Base-by-base conservation (phyloP, 2,797 vertebrate genomes). In the Pseudocheirus occidentalis region DNA sequence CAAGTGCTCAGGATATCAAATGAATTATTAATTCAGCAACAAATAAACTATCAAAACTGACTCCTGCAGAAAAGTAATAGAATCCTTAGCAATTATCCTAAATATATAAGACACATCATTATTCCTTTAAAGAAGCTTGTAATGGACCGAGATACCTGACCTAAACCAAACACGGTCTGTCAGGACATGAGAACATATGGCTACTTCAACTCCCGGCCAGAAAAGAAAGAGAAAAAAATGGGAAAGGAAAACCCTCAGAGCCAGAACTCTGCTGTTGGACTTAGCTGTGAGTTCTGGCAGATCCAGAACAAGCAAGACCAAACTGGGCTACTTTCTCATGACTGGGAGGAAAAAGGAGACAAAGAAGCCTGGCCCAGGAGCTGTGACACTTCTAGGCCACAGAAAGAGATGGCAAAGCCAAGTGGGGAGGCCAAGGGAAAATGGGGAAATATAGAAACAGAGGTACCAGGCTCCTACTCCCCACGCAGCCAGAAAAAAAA, bases 1-100 rank as follows among this genome's bases (percentile, higher is more conserved):
- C 62, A 81, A 81, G 66, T 81, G 66, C 29, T 73, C 46, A 81
- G 66, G 10, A n/a, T n/a, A 46, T 81, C 40, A 81, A 40, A 81
- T 81, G 66, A 81, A 81, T 81, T 81, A 81, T 81, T 81, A 81
- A 81, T 81, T 81, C 66, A 46, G 46, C n/a, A 81, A 81, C 66
- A 46, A 46, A 81, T 81, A 73, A 6, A 21, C n/a, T 18, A 40
- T 81, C 21, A 81, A 81, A 81, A 81, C 66, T 81, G 66, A 81
- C 1, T 81, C 66, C 18, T 46, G 21, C 21, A 81, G 21, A 81
- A 81, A 66, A 62, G 31, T 62, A 62, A 73, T 18, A 81, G 66
- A 81, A 81, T 24, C 18, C n/a, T 40, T 46, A 81, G n/a, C 18
- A 24, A 81, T 81, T 46, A 81, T 46, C n/a, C n/a, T 46, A 40